A percentile compares a stretch with the other conserved stretches of the same genome.
These are phyloP conservation scores for Galeopterus variegatus DNA, from an alignment of 2,113 vertebrate genomes.

Conservation along the genomic window DNA sequence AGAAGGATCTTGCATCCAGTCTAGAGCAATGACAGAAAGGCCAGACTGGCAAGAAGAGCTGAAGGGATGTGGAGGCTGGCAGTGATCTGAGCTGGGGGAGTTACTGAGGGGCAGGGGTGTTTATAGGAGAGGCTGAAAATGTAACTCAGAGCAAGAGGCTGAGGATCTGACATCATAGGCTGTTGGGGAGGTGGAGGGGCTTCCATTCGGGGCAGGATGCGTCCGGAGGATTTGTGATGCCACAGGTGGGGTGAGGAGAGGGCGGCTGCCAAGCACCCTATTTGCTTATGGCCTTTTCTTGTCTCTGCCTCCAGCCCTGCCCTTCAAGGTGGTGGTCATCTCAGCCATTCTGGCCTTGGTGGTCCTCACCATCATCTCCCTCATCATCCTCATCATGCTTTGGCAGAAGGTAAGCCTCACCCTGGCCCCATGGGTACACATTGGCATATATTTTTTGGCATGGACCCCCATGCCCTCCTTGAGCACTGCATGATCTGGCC, in stretches of 20 bases:
- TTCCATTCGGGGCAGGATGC: not conserved
- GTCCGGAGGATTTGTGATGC: not conserved
- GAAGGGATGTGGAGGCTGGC: not conserved
- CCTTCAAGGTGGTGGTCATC: conserved; percentile 96
- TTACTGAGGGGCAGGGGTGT: not conserved
- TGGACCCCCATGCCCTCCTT: not conserved
- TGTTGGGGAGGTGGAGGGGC: no score
- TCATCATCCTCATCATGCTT: conserved; percentile 95
- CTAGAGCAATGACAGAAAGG: not conserved
- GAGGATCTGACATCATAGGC: not conserved
- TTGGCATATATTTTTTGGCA: not conserved
- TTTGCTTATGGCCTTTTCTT: not conserved
- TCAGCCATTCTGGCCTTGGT: conserved; percentile 95
- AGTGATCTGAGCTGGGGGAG: not conserved
- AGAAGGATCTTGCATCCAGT: not conserved
- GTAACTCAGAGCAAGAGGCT: not conserved
- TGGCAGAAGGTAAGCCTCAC: conserved; percentile 95
- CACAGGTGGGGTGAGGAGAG: no score
- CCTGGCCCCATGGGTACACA: not conserved
- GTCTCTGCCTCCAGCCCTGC: conserved; percentile 89
- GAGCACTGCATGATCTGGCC: no score
- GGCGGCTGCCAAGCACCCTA: not conserved
- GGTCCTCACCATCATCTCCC: conserved; percentile 93
- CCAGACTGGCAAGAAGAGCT: not conserved
- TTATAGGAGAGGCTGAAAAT: not conserved